Evolutionary conservation across 2,797 vertebrate species (phyloP).

Genomic region (Sebastes hopkinsi): DNA sequence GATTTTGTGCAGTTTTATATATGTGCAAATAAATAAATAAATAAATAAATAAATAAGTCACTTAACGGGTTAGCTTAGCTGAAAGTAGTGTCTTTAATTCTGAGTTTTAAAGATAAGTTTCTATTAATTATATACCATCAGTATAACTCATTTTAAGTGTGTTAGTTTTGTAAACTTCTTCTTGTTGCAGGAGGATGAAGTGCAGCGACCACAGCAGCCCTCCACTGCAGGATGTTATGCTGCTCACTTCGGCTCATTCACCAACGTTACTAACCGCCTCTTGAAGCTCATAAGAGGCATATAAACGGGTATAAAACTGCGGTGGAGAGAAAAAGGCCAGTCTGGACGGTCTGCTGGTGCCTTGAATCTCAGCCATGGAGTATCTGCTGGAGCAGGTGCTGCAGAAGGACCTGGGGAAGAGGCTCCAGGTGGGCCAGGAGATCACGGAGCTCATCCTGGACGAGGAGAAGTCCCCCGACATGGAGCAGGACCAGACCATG

Average conservation of each 20-base stretch:
- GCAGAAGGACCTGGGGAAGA: constrained; percentile 93
- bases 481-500: constrained; percentile 93
- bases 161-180: neutral
- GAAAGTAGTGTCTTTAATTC: neutral
- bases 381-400: constrained; percentile 89
- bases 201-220: neutral
- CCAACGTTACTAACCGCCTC: constrained; percentile 14
- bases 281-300: neutral
- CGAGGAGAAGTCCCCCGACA: constrained; percentile 86
- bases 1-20: too few relatives aligned
- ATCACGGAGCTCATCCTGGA: constrained; percentile 90
- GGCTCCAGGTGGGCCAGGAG: constrained; percentile 93
- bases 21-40: too few relatives aligned
- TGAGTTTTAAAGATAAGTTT: too few relatives aligned
- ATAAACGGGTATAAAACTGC: neutral
- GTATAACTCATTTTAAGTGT: fast-evolving
- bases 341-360: neutral
- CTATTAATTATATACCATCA: fast-evolving
- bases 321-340: neutral
- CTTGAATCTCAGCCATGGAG: constrained; percentile 79
- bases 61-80: neutral
- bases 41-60: too few relatives aligned
- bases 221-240: neutral
- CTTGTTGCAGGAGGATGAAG: neutral
- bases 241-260: neutral